phyloP scores from a whole-genome alignment of 1,140 invertebrate species.

The Sminthurides bifidus region DNA sequence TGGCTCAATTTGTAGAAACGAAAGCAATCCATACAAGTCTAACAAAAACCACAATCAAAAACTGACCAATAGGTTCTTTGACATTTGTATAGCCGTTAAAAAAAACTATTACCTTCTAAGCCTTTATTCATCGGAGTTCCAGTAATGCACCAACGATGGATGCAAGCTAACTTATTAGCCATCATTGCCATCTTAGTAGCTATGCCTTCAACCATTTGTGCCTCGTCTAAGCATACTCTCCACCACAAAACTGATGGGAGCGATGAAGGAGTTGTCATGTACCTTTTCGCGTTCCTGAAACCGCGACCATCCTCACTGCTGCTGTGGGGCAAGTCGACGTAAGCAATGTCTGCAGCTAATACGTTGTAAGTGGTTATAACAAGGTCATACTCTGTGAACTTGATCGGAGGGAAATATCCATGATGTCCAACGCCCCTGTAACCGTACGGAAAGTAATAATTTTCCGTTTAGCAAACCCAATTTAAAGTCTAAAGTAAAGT shows the following conservation, averaged over 20 bases:
- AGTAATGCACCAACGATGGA: constrained; percentile 64
- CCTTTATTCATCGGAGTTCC: constrained; percentile 60
- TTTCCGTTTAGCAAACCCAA: too few species aligned
- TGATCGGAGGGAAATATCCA: constrained; percentile 52
- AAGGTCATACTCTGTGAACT: constrained; percentile 55
- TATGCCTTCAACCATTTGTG: constrained; percentile 62
- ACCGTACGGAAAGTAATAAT: constrained; percentile 7
- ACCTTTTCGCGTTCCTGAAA: constrained; percentile 47
- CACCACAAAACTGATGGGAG: constrained; percentile 58
- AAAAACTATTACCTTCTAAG: constrained; percentile 41
- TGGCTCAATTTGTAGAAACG: constrained; percentile 53
- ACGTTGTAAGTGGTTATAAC: constrained; percentile 60
- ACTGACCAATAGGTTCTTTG: neutral
- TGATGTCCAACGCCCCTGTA: constrained; percentile 40
- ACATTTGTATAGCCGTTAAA: neutral
- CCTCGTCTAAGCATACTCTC: constrained; percentile 68
- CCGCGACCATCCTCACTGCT: constrained; percentile 38
- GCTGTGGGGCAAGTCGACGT: constrained; percentile 43
- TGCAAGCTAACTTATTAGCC: constrained; percentile 46
- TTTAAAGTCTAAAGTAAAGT: too few species aligned
- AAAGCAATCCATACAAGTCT: constrained; percentile 57
- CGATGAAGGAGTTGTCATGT: constrained; percentile 48
- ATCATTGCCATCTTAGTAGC: constrained; percentile 49
- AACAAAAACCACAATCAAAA: constrained; percentile 11
- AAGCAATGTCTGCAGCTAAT: constrained; percentile 50